Conservation (phyloP, 1,140 invertebrate genomes). For the Phthorimaea operculella region DNA sequence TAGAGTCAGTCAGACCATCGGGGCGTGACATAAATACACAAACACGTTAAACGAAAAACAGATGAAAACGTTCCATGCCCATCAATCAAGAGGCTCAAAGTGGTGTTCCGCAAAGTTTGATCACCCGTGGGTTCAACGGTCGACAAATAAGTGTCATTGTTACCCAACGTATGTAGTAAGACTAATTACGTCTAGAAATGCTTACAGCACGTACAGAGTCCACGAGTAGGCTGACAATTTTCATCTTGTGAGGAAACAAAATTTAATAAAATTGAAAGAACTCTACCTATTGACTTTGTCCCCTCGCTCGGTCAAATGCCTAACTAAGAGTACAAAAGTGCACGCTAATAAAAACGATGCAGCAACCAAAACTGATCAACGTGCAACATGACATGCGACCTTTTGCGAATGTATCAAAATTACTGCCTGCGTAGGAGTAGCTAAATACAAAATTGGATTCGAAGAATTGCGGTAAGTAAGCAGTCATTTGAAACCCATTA, state of each 20-base stretch:
- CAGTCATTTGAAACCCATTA: conserved; percentile 37
- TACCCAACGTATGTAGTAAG: neutral
- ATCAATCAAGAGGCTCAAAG: conserved; percentile 15
- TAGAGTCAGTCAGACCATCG: neutral
- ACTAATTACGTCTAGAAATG: neutral
- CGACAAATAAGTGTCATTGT: neutral
- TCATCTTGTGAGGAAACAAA: too few species aligned
- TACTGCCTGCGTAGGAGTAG: conserved; percentile 43
- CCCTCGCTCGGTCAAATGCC: neutral
- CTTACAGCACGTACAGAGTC: neutral
- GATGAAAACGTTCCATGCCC: conserved; percentile 7
- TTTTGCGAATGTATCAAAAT: conserved; percentile 30
- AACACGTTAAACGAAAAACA: conserved; percentile 11
- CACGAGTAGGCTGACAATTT: too few species aligned
- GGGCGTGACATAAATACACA: conserved; percentile 3
- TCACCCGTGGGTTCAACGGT: conserved; percentile 22
- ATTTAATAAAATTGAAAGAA: too few species aligned
- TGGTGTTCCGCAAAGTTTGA: conserved; percentile 10
- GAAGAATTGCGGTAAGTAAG: conserved; percentile 38
- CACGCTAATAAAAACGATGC: conserved; percentile 2
- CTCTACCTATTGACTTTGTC: too few species aligned
- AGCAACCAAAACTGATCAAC: conserved; percentile 5
- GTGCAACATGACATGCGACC: conserved; percentile 20
- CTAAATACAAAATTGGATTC: conserved; percentile 54
- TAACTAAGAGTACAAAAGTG: neutral